Base-by-base conservation (phyloP, 2,888 invertebrate genomes). In the Zygothrica quintamaculata region DNA sequence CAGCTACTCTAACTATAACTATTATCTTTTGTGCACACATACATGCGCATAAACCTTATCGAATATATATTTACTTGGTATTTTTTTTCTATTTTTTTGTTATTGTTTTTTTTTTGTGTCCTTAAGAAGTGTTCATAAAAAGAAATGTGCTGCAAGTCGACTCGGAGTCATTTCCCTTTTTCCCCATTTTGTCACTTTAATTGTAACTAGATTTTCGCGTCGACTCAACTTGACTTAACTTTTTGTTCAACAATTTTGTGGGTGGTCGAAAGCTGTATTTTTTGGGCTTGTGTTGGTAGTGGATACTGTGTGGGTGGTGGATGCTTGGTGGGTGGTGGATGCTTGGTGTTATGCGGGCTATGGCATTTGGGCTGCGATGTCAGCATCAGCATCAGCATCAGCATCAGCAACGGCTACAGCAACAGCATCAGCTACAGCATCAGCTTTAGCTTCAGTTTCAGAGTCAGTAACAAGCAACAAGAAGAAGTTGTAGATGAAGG, bases 191-290 rank as follows among this genome's bases (percentile, higher is more conserved):
- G 77, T 76, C 73, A 70, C 66, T 66, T 67, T 74, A 74, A 80
- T 80, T 80, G 74, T 50, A 62, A 74, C 77, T 74, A 67, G 70
- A 77, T 80, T 74, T 74, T 58, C 51, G 29, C 59, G 44, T 51
- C 47, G 42, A 57, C 48, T 67, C 43, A 12, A 47, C 42, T 56
- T 50, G 59, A 55, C 53, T 46, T 44, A 51, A 62, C 48, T 43
- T 51, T 52, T 52, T 56, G 67, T 47, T 46, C 33, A 57, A 42
- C 57, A 47, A 42, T 65, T 76, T 75, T 50, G 13, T n/a, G 26
- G 16, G 40, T 37, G 33, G 5, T 33, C 16, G 13, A 26, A n/a
- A n/a, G n/a, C n/a, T n/a, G n/a, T n/a, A n/a, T n/a, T n/a, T n/a
- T n/a, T 13, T n/a, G 26, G 44, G 36, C 18, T n/a, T 1, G n/a